Evolutionary conservation across 2,888 invertebrate genomes (phyloP), one percentile per base, ranked within the genome.

Genomic region (Drosophila subsilvestris): DNA sequence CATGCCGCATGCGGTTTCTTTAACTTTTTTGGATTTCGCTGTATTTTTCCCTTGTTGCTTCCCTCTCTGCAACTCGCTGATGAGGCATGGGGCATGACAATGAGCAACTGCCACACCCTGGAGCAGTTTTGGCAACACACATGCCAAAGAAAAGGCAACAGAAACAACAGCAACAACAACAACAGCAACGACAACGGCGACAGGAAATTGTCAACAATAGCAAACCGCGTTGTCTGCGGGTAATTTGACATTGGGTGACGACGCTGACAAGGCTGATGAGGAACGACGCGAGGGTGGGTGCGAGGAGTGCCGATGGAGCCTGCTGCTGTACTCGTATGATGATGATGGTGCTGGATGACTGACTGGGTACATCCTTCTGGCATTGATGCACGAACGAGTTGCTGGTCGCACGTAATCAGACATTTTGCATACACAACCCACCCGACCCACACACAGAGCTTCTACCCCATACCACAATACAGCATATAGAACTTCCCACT

Each of bases 161-260:
- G 37, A 14, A 14, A 14, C 37, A 14, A 14, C 54, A 58, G 57
- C 1, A 18, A 59, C 14, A 47, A 63, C 1, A 18, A 59, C 14
- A 47, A 62, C 44, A 65, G 37, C 37, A 29, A 54, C 37, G 25
- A 55, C 37, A 48, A 60, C 54, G 58, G 58, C 56, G 77, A 75
- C 85, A 76, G 80, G 77, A 79, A 79, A 79, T 76, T 81, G 87
- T 81, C 79, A 82, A 80, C 80, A 80, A 75, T 67, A 66, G 87
- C 76, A 70, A 72, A 70, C 62, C 75, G 76, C 79, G 73, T 63
- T 70, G 80, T 83, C 84, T 86, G 84, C 70, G 78, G 78, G 74
- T 83, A 83, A 86, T 78, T 86, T 67, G 74, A 78, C 75, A 78
- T 86, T 77, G 72, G 68, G 63, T 27, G 63, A 49, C 69, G 79